Evolutionary conservation across 1,140 invertebrate species (phyloP).

Genomic region (Lepidurus apus): DNA sequence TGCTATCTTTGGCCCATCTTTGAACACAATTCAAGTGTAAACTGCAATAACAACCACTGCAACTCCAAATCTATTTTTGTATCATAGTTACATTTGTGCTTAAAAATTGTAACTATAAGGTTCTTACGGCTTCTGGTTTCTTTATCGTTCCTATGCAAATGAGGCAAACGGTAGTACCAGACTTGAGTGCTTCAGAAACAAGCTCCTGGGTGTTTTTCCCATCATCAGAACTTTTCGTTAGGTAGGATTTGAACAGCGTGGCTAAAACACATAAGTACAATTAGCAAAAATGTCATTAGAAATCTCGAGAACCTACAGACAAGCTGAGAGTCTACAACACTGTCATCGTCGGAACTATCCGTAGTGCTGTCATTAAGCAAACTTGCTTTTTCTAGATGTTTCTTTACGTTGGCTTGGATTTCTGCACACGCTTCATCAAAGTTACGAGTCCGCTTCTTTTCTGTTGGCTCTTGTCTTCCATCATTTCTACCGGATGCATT

Average conservation of each 20-base stretch:
- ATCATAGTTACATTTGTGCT: no score
- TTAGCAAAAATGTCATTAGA: conserved; percentile 40
- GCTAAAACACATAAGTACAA: conserved; percentile 40
- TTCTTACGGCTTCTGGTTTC: conserved; percentile 64
- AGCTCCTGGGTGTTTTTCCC: conserved; percentile 58
- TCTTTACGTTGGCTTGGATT: conserved; percentile 55
- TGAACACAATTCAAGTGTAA: conserved; percentile 86
- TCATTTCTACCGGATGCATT: not conserved
- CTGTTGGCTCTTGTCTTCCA: not conserved
- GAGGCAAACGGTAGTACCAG: conserved; percentile 74
- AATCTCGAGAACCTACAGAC: conserved; percentile 41
- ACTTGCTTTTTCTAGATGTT: conserved; percentile 48
- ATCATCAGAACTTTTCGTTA: conserved; percentile 46
- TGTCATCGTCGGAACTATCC: conserved; percentile 46
- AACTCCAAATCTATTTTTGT: conserved; percentile 67
- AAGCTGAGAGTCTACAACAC: conserved; percentile 39
- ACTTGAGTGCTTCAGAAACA: conserved; percentile 66
- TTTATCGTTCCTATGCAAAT: conserved; percentile 88
- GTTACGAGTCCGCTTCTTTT: conserved; percentile 39
- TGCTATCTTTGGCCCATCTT: conserved; percentile 85
- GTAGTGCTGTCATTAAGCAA: conserved; percentile 39
- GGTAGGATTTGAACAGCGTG: conserved; percentile 45
- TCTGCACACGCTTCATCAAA: conserved; percentile 54
- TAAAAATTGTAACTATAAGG: no score
- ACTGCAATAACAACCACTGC: conserved; percentile 67